Base-by-base conservation (phyloP, 2,797 vertebrate species). In the Cynopterus sphinx region DNA sequence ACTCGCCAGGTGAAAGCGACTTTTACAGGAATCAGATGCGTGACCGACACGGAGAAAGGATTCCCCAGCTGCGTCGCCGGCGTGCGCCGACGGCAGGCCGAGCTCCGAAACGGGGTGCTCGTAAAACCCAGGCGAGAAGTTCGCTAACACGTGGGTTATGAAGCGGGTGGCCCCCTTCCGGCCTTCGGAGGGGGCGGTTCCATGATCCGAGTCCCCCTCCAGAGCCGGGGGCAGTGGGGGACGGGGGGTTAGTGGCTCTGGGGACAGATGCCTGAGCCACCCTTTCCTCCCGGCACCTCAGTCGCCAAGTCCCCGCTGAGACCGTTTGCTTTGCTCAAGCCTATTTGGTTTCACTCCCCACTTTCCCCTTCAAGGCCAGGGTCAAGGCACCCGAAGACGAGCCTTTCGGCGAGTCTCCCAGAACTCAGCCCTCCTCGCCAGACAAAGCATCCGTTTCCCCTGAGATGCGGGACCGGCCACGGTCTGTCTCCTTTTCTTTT, bases 21-120 rank as follows among this genome's bases (percentile, higher is more conserved):
- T 90, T 61, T 70, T 90, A 26, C 65, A 61, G 84, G 79, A 93
- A 87, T 41, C 26, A 84, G 33, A 68, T 16, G 12, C 9, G 26
- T 28, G 9, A 31, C 33, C 61, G 59, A 51, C 39, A 61, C 6
- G 61, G 17, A 73, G 21, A 63, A 31, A 41, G 41, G 21, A 51
- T 41, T 91, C 39, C 22, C 10, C 49, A 9, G 0, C 15, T 33
- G 26, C 11, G 3, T 28, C 57, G 3, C n/a, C 2, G 28, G 85
- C 15, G 17, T 10, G 3, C 24, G 16, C 6, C 74, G 6, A 46
- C 10, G 31, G 51, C 59, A 46, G 33, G 55, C n/a, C 46, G 28
- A 84, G 24, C 33, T 61, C 22, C 6, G 3, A 28, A 55, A 46
- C 15, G 61, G 28, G 41, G 31, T 74, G 55, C 11, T 74, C 31